Evolutionary conservation across 2,113 vertebrate species (phyloP).

Genomic region (Hippolais icterina): DNA sequence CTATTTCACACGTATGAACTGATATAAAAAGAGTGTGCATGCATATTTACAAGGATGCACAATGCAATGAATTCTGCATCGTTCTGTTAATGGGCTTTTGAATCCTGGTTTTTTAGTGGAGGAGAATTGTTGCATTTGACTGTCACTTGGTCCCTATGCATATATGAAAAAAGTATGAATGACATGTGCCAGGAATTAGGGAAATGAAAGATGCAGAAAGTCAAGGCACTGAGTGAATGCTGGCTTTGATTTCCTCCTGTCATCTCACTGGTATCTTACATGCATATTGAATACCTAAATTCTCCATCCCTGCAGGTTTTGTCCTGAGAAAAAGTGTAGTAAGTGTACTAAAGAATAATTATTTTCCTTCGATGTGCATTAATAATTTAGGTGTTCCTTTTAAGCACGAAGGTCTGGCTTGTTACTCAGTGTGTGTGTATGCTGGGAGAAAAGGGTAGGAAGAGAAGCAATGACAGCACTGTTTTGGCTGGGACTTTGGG

Average conservation of each 20-base stretch:
- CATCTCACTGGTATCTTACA: background rate
- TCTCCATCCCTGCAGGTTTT: background rate
- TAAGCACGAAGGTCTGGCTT: background rate
- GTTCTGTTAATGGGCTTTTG: background rate
- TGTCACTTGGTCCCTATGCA: background rate
- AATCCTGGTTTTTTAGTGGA: background rate
- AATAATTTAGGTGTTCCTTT: background rate
- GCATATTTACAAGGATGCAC: background rate
- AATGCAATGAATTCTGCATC: background rate
- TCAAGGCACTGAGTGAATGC: background rate
- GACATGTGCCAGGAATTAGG: background rate
- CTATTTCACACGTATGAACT: background rate
- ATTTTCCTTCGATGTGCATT: background rate
- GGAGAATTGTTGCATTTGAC: background rate
- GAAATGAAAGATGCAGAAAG: background rate
- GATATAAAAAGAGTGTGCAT: background rate
- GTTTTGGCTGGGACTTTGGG: background rate
- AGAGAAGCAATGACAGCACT: background rate
- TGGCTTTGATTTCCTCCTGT: background rate
- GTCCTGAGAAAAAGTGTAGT: background rate
- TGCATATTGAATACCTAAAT: background rate
- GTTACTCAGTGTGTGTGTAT: background rate
- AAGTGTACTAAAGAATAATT: background rate
- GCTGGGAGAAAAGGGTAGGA: background rate
- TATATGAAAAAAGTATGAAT: background rate